Evolutionary conservation across 2,888 invertebrate species (phyloP).

Genomic region (Salpingus planirostris): DNA sequence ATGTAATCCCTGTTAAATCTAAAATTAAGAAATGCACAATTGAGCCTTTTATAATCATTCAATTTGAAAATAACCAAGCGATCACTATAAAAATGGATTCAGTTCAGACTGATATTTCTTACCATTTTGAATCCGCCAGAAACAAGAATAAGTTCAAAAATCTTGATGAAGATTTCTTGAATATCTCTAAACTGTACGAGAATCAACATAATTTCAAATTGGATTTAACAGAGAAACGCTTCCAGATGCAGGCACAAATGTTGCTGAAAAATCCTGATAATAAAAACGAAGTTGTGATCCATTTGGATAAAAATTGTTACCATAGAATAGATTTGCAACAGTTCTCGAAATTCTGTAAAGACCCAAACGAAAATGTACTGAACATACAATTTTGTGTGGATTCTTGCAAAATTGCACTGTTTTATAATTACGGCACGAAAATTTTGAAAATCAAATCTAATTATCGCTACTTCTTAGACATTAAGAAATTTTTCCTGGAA

Average conservation of each 20-base stretch:
- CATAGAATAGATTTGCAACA: slow-evolving; percentile 27
- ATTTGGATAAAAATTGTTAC: slow-evolving; percentile 29
- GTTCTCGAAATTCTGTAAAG: slow-evolving; percentile 23
- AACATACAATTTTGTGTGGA: slow-evolving; percentile 5
- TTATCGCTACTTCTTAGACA: neutral
- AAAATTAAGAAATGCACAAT: too few species aligned
- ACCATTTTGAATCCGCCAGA: slow-evolving; percentile 30
- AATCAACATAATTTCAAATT: slow-evolving; percentile 1
- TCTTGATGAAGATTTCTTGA: slow-evolving; percentile 12
- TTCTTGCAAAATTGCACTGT: slow-evolving; percentile 1
- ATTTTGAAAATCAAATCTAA: slow-evolving; percentile 4
- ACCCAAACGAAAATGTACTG: slow-evolving; percentile 8
- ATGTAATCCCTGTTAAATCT: too few species aligned
- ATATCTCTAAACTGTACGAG: slow-evolving; percentile 20
- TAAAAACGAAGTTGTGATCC: slow-evolving; percentile 23
- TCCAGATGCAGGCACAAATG: too few species aligned
- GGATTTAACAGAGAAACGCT: neutral
- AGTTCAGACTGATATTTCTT: slow-evolving; percentile 29
- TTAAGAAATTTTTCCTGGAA: slow-evolving; percentile 3
- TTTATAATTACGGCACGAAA: slow-evolving; percentile 2
- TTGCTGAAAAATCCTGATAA: neutral
- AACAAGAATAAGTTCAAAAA: slow-evolving; percentile 12
- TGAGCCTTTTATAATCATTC: too few species aligned
- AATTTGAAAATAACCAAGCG: too few species aligned
- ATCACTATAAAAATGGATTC: slow-evolving; percentile 24